These are phyloP conservation scores for Cephalopholis sonnerati DNA, from an alignment of 2,113 vertebrate species.

Conservation along the genomic window DNA sequence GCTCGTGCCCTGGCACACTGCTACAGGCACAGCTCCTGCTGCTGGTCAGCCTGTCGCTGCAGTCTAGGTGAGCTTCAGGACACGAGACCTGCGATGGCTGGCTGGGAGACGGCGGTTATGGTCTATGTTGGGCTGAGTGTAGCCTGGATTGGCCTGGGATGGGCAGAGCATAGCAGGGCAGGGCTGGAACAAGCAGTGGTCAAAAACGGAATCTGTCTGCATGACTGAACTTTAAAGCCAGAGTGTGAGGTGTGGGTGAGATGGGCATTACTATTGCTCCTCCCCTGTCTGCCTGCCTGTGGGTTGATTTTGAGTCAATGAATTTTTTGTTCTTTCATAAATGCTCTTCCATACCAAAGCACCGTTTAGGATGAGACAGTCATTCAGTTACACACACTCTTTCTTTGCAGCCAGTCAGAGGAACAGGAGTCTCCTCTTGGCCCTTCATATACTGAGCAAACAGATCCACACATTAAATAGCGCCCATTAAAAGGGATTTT, in stretches of 20 bases:
- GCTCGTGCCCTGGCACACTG: neutral
- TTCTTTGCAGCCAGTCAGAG: neutral
- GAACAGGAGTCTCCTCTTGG: neutral
- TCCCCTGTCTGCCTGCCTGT: neutral
- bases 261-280: conserved; percentile 3
- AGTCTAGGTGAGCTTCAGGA: conserved; percentile 47
- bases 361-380: too few relatives aligned
- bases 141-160: conserved; percentile 27
- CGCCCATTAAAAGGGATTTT: too few relatives aligned
- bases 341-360: neutral
- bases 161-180: conserved; percentile 19
- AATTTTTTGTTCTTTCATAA: neutral
- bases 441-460: neutral
- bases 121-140: conserved; percentile 24
- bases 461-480: too few relatives aligned
- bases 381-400: neutral
- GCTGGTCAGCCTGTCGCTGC: conserved; percentile 26
- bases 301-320: neutral
- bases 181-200: conserved; percentile 36
- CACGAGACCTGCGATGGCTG: conserved; percentile 45
- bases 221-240: conserved; percentile 14
- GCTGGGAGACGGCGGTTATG: conserved; percentile 13
- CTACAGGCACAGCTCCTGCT: conserved; percentile 1
- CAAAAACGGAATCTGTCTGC: conserved; percentile 33
- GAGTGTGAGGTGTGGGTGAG: neutral